Evolutionary conservation across 92 coral and sea anemone genomes (phyloP).

Genomic region (Plumapathes pennacea): DNA sequence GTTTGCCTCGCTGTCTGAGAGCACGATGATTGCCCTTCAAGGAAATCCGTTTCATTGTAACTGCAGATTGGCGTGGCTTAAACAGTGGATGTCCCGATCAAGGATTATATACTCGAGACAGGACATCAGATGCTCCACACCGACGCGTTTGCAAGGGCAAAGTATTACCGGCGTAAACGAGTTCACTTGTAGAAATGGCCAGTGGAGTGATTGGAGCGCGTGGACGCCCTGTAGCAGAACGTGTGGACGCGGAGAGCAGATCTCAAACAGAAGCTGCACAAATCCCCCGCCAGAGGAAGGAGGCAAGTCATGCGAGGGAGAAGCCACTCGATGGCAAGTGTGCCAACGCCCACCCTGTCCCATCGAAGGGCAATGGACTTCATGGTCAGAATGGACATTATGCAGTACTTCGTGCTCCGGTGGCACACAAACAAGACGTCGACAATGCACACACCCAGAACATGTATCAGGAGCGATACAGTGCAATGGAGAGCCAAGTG

Average conservation of each 20-base stretch:
- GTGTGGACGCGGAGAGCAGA: conserved; percentile 74
- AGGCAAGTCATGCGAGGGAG: conserved; percentile 62
- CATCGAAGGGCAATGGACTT: conserved; percentile 59
- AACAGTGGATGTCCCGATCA: conserved; percentile 60
- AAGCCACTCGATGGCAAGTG: conserved; percentile 22
- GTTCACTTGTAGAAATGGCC: conserved; percentile 61
- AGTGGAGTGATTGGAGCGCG: conserved; percentile 78
- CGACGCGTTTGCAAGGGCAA: conserved; percentile 60
- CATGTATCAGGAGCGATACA: conserved; percentile 37
- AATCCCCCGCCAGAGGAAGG: conserved; percentile 49
- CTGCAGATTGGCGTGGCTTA: conserved; percentile 89
- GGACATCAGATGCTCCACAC: conserved; percentile 61
- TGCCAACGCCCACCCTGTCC: conserved; percentile 59
- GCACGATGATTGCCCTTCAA: conserved; percentile 52
- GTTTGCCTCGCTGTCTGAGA: conserved; percentile 56
- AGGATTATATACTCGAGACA: conserved; percentile 48
- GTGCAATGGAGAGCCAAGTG: conserved; percentile 27
- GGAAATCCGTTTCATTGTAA: conserved; percentile 93
- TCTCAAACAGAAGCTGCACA: conserved; percentile 62
- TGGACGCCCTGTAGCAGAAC: conserved; percentile 71
- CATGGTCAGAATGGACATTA: conserved; percentile 79
- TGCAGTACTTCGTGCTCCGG: conserved; percentile 71
- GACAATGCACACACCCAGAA: conserved; percentile 59
- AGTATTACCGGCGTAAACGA: conserved; percentile 42
- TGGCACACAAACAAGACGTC: conserved; percentile 44